A percentile compares a stretch with the other conserved stretches of the same genome.
These are phyloP conservation scores for Aplocera efformata DNA, from an alignment of 2,888 invertebrate genomes.

Conservation along the genomic window DNA sequence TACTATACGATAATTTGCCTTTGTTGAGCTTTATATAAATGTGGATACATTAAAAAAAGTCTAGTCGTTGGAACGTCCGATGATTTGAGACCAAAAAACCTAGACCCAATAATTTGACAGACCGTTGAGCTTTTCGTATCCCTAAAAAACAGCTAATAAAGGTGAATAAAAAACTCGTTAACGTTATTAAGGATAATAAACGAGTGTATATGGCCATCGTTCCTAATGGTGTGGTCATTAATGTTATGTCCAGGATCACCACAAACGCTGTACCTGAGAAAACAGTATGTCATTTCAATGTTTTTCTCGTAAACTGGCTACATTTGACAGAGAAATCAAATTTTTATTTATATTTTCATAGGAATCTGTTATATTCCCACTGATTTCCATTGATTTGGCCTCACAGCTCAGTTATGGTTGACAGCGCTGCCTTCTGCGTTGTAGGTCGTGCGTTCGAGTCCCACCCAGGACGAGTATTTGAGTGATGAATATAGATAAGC, in stretches of 20 bases:
- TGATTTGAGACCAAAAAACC: slow-evolving; percentile 28
- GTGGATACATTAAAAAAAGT: slow-evolving; percentile 6
- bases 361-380: no score
- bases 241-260: slow-evolving; percentile 27
- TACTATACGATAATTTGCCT: no score
- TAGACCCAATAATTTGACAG: slow-evolving; percentile 54
- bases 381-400: no score
- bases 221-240: slow-evolving; percentile 62
- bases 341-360: no score
- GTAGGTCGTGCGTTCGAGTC: no score
- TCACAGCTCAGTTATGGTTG: no score
- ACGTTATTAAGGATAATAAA: slow-evolving; percentile 68
- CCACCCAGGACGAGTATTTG: no score
- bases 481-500: no score
- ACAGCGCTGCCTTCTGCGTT: no score
- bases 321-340: no score
- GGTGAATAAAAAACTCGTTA: slow-evolving; percentile 65
- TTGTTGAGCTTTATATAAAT: no score
- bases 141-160: slow-evolving; percentile 42
- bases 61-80: slow-evolving; percentile 18
- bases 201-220: slow-evolving; percentile 53
- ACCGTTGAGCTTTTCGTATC: slow-evolving; percentile 43
- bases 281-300: slow-evolving; percentile 6
- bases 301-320: no score
- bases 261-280: slow-evolving; percentile 2